phyloP scores from a whole-genome alignment of 2,888 invertebrate species.

The Boloria euphrosyne region DNA sequence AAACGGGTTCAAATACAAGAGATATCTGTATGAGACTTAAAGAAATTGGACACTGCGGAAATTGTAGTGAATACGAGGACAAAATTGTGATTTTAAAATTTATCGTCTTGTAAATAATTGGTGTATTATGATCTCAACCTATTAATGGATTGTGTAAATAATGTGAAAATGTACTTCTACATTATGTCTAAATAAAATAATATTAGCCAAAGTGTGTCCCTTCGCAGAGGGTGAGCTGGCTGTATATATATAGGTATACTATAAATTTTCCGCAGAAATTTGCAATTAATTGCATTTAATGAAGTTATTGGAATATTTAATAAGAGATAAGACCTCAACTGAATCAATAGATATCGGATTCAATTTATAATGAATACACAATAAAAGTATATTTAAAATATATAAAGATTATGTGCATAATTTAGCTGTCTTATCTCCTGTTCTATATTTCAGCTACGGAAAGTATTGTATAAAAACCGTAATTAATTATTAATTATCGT shows the following conservation, averaged over 20 bases:
- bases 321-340: constrained; percentile 11
- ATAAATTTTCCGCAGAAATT: constrained; percentile 14
- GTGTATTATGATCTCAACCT: constrained; percentile 36
- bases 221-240: constrained; percentile 47
- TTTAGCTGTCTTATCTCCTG: constrained; percentile 31
- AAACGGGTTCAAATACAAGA: constrained; percentile 96
- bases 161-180: constrained; percentile 41
- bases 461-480: constrained; percentile 45
- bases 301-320: constrained; percentile 23
- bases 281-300: constrained; percentile 16
- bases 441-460: constrained; percentile 25
- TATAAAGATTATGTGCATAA: not conserved
- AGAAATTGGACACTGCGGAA: constrained; percentile 62
- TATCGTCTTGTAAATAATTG: constrained; percentile 38
- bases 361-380: not conserved
- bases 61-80: constrained; percentile 75
- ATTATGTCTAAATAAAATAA: constrained; percentile 34
- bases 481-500: constrained; percentile 56
- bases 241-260: constrained; percentile 51
- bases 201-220: constrained; percentile 20
- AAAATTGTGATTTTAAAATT: constrained; percentile 65
- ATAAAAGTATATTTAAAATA: not conserved
- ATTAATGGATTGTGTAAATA: constrained; percentile 46
- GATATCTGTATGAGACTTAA: constrained; percentile 90
- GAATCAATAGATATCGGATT: not conserved